Evolutionary conservation across 2,888 invertebrate genomes (phyloP).

Genomic region (Dicyrtoma fusca): DNA sequence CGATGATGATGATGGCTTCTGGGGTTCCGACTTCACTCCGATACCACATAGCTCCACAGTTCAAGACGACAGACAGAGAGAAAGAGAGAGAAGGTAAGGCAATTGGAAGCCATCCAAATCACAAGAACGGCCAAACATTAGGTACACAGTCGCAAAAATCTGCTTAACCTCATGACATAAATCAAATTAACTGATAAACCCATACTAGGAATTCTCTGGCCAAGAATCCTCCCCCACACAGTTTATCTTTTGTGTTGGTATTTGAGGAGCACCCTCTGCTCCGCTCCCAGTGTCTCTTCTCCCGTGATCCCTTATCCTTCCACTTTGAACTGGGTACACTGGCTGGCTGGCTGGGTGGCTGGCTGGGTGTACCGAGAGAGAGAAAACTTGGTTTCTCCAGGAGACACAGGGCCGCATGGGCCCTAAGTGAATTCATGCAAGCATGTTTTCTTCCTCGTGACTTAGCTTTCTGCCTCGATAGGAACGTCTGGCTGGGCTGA

Average conservation of each 20-base stretch:
- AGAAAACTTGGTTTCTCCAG: neutral
- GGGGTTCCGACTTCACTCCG: slow-evolving; percentile 7
- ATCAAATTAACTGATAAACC: slow-evolving; percentile 37
- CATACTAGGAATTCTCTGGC: slow-evolving; percentile 4
- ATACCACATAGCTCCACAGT: neutral
- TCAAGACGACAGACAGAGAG: slow-evolving; percentile 3
- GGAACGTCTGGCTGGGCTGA: too few species aligned
- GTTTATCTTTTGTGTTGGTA: too few species aligned
- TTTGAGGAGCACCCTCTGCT: too few species aligned
- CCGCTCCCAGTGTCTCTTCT: neutral
- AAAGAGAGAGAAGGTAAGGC: slow-evolving; percentile 21
- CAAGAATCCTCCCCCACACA: too few species aligned
- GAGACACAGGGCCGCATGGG: neutral
- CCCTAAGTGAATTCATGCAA: slow-evolving; percentile 12
- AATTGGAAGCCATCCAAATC: slow-evolving; percentile 27
- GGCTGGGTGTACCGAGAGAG: neutral
- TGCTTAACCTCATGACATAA: slow-evolving; percentile 40
- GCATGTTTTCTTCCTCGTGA: slow-evolving; percentile 18
- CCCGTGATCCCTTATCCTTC: neutral
- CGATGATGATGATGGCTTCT: slow-evolving; percentile 22
- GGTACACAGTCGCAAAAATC: slow-evolving; percentile 32
- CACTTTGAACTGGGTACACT: too few species aligned
- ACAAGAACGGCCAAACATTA: slow-evolving; percentile 16
- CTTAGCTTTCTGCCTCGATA: neutral
- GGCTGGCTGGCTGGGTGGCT: too few species aligned